A percentile compares a stretch with the other conserved stretches of the same genome.
Evolutionary conservation across 2,888 invertebrate genomes (phyloP).

Genomic region (Panzeria rudis): DNA sequence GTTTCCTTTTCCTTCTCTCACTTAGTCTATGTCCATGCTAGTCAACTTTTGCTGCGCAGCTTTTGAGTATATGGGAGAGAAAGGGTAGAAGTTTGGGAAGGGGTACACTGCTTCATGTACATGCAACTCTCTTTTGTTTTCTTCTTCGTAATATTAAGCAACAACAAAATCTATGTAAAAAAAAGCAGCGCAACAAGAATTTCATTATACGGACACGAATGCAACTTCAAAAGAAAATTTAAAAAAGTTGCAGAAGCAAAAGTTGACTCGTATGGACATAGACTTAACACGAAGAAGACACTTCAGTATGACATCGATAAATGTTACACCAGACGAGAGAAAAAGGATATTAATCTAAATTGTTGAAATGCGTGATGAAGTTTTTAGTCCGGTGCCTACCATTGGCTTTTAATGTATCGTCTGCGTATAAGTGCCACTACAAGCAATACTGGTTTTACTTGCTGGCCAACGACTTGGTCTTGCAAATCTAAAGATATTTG

Average conservation of each 20-base stretch:
- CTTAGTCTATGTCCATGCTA: not conserved
- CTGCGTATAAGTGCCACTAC: not conserved
- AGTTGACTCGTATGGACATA: too few species aligned
- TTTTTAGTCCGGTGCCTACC: constrained; percentile 27
- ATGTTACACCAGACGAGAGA: constrained; percentile 18
- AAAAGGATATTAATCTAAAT: constrained; percentile 65
- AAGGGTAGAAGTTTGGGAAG: too few species aligned
- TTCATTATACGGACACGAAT: too few species aligned
- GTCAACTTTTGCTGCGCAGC: too few species aligned
- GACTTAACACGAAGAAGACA: constrained; percentile 35
- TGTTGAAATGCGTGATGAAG: constrained; percentile 47
- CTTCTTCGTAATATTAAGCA: too few species aligned
- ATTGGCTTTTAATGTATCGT: not conserved
- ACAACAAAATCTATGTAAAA: too few species aligned
- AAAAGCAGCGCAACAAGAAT: too few species aligned
- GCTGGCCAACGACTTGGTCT: constrained; percentile 39
- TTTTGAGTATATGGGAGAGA: too few species aligned
- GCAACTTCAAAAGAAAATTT: too few species aligned
- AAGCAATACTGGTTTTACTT: constrained; percentile 5
- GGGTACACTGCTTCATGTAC: too few species aligned
- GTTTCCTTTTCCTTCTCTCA: not conserved
- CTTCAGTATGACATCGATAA: constrained; percentile 39
- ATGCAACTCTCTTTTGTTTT: too few species aligned
- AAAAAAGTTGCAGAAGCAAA: too few species aligned
- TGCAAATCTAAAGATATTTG: constrained; percentile 50